Conservation (phyloP, 2,113 vertebrate genomes). For the Plecturocebus donacophilus region DNA sequence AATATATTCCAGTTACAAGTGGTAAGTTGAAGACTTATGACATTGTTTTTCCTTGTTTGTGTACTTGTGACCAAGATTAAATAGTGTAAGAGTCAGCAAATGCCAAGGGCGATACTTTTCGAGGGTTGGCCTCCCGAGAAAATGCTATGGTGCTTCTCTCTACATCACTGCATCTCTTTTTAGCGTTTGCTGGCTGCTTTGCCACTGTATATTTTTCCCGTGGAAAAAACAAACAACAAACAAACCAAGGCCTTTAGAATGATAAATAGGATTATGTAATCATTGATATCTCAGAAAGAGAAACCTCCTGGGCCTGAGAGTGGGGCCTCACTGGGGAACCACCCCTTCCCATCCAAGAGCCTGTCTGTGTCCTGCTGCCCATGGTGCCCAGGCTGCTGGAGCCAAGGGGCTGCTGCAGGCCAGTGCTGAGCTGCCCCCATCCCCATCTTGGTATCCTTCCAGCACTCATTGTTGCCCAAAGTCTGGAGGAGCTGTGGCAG, state of each 20-base stretch:
- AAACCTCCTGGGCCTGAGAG: background rate
- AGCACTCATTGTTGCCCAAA: too few relatives aligned
- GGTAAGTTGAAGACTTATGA: background rate
- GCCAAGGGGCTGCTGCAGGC: too few relatives aligned
- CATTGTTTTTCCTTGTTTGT: background rate
- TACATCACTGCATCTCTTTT: background rate
- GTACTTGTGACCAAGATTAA: background rate
- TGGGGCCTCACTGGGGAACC: too few relatives aligned
- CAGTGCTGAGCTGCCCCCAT: too few relatives aligned
- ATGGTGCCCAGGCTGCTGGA: too few relatives aligned
- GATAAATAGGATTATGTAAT: background rate
- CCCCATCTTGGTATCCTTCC: too few relatives aligned
- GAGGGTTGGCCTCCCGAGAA: rapidly evolving
- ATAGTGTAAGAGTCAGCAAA: background rate
- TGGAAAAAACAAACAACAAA: background rate
- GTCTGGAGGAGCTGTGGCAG: too few relatives aligned
- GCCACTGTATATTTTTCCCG: background rate
- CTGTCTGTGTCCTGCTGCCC: too few relatives aligned
- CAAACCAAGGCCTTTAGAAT: background rate
- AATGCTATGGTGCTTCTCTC: background rate
- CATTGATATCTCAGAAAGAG: background rate
- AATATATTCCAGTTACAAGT: background rate
- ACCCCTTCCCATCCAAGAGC: too few relatives aligned
- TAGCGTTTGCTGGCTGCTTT: background rate
- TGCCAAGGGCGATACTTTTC: background rate